Evolutionary conservation across 2,888 invertebrate species (phyloP), one percentile per base, ranked within the genome.

Genomic region (Meghimatium bilineatum): DNA sequence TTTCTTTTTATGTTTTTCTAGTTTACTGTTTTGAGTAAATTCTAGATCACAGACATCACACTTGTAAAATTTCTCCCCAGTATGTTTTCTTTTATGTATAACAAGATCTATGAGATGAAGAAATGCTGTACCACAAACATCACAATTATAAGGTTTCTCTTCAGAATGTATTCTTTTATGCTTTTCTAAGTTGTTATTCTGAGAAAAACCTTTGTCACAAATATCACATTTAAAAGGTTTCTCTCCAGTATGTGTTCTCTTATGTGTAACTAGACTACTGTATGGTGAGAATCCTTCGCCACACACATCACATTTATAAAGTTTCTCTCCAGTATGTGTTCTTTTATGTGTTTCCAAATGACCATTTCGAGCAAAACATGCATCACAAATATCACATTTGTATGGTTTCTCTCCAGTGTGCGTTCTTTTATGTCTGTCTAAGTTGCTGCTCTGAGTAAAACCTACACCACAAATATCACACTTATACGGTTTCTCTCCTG

Each of bases 111-210:
- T 38, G n/a, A 8, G 38, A 36, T 17, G 36, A 71, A 23, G 23
- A 71, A 71, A 71, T 6, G 23, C 26, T 23, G 36, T 38, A 38
- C 26, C 71, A 36, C 71, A 71, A 26, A 71, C 36, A 71, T 71
- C 36, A 71, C 71, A 71, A 26, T 71, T 71, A 36, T 38, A 36
- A 71, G 26, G 71, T 36, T 71, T 71, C 23, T 71, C 71, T 29
- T 38, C 38, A 5, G 38, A 26, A 38, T 71, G 71, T 6, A 71
- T 71, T 23, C 17, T 17, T 23, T 17, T 23, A 38, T 71, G 71
- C 10, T 8, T 14, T 38, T 26, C 17, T 23, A 38, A 29, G n/a
- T 38, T 23, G 10, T 23, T 26, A 8, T 29, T 36, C 17, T 36
- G 26, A 71, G 38, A 38, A 71, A 71, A 71, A 3, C 29, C 38